Evolutionary conservation across 2,888 invertebrate genomes (phyloP).

Genomic region (Spatulosminthurus flaviceps): DNA sequence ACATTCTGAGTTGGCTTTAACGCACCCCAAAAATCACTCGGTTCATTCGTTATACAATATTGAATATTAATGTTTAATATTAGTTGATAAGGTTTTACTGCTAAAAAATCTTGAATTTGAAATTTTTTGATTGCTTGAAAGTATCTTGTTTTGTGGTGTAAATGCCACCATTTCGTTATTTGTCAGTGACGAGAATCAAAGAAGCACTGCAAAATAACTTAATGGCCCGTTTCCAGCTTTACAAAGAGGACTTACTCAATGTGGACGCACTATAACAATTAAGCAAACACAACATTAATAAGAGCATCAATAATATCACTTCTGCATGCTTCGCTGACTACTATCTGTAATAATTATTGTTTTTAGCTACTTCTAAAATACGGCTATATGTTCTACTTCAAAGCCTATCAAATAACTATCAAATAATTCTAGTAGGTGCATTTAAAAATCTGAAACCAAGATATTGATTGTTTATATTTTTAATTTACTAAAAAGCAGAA

Average conservation of each 20-base stretch:
- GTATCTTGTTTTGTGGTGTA: not conserved
- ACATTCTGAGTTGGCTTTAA: not conserved
- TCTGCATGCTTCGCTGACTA: not conserved
- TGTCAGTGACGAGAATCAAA: not conserved
- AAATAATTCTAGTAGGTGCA: too few species aligned
- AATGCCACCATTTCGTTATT: not conserved
- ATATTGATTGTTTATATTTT: too few species aligned
- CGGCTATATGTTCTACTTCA: too few species aligned
- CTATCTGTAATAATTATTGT: too few species aligned
- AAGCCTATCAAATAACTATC: too few species aligned
- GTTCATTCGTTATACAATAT: not conserved
- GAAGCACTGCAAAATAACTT: not conserved
- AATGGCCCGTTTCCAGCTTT: not conserved
- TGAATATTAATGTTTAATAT: not conserved
- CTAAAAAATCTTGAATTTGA: not conserved
- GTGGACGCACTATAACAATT: conserved; percentile 34
- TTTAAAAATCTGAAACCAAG: too few species aligned
- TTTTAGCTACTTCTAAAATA: too few species aligned
- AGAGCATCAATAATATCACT: not conserved
- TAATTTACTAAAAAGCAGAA: too few species aligned
- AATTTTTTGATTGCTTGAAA: not conserved
- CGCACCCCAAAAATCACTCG: not conserved
- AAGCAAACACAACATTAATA: conserved; percentile 19
- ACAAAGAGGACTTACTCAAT: conserved; percentile 41
- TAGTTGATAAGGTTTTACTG: not conserved